These are phyloP conservation scores for Mastacembelus armatus DNA, from an alignment of 2,797 vertebrate species.

Conservation along the genomic window DNA sequence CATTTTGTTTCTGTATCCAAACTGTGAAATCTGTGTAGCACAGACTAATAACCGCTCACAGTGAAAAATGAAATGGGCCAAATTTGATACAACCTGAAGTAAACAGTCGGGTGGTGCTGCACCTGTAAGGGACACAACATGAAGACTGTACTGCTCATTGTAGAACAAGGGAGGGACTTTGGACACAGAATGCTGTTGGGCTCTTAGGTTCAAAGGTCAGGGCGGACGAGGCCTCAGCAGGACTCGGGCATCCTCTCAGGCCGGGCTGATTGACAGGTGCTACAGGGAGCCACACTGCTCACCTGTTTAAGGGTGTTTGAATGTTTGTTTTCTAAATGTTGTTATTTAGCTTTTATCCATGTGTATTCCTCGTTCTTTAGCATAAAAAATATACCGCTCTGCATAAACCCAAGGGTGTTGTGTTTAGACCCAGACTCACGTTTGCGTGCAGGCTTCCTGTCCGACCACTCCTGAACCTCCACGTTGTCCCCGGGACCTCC, in stretches of 20 bases:
- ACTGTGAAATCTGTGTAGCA: no score
- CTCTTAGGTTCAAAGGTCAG: slow-evolving; percentile 5
- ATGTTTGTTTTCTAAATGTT: neutral
- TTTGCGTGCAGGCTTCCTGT: slow-evolving; percentile 94
- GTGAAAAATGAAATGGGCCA: no score
- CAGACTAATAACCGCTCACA: no score
- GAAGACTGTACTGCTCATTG: neutral
- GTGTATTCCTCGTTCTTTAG: neutral
- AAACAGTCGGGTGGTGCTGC: no score
- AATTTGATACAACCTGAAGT: no score
- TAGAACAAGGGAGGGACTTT: no score
- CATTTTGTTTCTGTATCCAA: neutral
- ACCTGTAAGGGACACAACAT: no score
- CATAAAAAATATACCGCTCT: neutral
- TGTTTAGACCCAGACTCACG: slow-evolving; percentile 77
- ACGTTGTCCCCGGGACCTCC: slow-evolving; percentile 94
- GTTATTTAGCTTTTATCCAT: neutral
- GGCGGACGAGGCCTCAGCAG: slow-evolving; percentile 77
- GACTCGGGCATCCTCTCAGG: slow-evolving; percentile 71
- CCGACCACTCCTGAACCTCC: slow-evolving; percentile 96
- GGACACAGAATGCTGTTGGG: neutral
- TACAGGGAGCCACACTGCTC: no score
- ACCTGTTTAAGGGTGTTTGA: no score
- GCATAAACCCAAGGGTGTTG: neutral
- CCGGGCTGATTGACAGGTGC: slow-evolving; percentile 86